Conservation (phyloP, 2,113 vertebrate genomes). For the Spermophilus dauricus region DNA sequence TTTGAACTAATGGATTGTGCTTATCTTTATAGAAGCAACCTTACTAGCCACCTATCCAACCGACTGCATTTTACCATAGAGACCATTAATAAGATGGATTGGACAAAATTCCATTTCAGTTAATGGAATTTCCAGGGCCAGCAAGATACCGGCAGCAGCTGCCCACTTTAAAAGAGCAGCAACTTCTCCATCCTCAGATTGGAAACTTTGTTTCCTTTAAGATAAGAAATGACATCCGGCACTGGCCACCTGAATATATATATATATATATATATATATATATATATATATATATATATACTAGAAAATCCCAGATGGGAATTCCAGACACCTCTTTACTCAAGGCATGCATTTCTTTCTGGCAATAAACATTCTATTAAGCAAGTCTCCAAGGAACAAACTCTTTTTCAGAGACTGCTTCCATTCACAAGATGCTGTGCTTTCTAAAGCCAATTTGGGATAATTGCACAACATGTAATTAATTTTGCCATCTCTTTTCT, state of each 20-base stretch:
- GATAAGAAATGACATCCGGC: conserved; percentile 63
- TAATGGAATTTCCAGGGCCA: conserved; percentile 40
- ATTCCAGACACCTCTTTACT: conserved; percentile 66
- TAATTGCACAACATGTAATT: neutral
- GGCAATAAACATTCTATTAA: conserved; percentile 32
- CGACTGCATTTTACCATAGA: neutral
- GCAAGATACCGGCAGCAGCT: neutral
- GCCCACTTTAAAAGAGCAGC: neutral
- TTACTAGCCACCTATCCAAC: neutral
- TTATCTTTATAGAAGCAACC: neutral
- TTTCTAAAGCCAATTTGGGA: neutral
- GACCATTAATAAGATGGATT: neutral
- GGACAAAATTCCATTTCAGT: conserved; percentile 5
- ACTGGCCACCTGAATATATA: conserved; percentile 27
- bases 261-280: neutral
- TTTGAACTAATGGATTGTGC: neutral
- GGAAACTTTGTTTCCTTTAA: conserved; percentile 49
- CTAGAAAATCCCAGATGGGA: conserved; percentile 70
- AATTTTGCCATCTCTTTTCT: conserved; percentile 50
- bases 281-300: neutral
- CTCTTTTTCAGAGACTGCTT: neutral
- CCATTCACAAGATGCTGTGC: neutral
- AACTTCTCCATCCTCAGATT: neutral
- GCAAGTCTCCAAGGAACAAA: neutral
- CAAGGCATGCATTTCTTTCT: conserved; percentile 1